Base-by-base conservation (phyloP, 2,888 invertebrate genomes). In the Hyposoter dolosus region DNA sequence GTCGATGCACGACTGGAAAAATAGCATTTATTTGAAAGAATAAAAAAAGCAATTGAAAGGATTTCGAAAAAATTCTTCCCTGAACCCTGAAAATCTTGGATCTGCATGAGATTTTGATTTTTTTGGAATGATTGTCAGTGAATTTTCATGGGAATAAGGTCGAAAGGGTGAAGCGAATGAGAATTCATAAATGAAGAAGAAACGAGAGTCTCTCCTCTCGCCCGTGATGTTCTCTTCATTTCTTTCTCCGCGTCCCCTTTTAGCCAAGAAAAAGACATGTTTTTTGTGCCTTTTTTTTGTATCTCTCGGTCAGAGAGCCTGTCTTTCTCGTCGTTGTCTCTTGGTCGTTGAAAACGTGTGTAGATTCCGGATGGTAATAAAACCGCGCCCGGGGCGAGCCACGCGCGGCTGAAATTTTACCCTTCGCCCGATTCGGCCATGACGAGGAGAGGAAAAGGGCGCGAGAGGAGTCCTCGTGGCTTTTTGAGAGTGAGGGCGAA, bases 301-400 rank as follows among this genome's bases (percentile, higher is more conserved):
- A 32, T 47, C 63, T 50, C 56, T 66, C 74, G 40, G 19, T 56
- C 74, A 32, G 66, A n/a, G 43, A 40, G 40, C 40, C 35, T 47
- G 15, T 53, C 53, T 53, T 50, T 66, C 35, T 65, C 50, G 78
- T 56, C 60, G 60, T 60, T 60, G 60, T 60, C 60, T 82, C 74
- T 68, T 28, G 82, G 56, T 69, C 60, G 68, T 60, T 69, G 45
- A 82, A 82, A 76, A 75, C 65, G 81, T 60, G 82, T 40, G 75
- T 60, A 72, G 53, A 84, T 69, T 79, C 79, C 87, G 87, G 84
- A 80, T 88, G 87, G 78, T 83, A 86, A 88, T 88, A 88, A 86
- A 88, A 88, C 79, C 83, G 79, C 88, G 83, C 88, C 88, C 84
- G 78, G 82, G 86, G 88, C 86, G 53, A 84, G 87, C 83, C 85